phyloP scores from a whole-genome alignment of 1,140 invertebrate species.

The Streblospio benedicti region DNA sequence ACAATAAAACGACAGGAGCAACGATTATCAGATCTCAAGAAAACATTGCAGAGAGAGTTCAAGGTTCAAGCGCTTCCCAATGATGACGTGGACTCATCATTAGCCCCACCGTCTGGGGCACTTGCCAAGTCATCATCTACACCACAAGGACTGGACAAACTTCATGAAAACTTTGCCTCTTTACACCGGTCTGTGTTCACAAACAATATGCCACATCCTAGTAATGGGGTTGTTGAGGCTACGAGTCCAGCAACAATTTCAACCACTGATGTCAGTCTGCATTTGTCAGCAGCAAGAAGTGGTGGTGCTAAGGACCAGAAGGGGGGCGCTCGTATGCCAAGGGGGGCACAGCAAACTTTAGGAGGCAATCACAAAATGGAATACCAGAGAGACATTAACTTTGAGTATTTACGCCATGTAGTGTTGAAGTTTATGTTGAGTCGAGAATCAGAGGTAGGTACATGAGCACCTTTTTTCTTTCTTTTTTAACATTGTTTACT shows the following conservation, averaged over 20 bases:
- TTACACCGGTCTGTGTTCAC: not conserved
- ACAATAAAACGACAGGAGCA: constrained; percentile 79
- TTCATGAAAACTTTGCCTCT: not conserved
- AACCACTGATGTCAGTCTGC: not conserved
- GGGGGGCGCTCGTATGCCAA: no score
- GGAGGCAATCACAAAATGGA: no score
- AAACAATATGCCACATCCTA: not conserved
- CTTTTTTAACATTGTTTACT: no score
- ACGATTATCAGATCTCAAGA: constrained; percentile 76
- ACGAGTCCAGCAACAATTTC: not conserved
- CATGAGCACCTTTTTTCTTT: no score
- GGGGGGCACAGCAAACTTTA: no score
- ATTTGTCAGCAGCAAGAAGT: no score
- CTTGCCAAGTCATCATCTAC: not conserved
- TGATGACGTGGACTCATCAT: constrained; percentile 29
- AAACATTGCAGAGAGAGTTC: constrained; percentile 77
- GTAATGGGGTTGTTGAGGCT: not conserved
- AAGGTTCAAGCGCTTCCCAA: constrained; percentile 49
- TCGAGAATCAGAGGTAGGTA: constrained; percentile 63
- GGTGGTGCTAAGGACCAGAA: no score
- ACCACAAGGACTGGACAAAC: not conserved
- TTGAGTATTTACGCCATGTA: constrained; percentile 83
- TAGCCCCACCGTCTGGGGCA: not conserved
- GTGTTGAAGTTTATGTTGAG: constrained; percentile 85
- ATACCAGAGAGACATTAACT: constrained; percentile 59